Conservation (phyloP, 2,113 vertebrate genomes). For the Herpetotheres cachinnans region DNA sequence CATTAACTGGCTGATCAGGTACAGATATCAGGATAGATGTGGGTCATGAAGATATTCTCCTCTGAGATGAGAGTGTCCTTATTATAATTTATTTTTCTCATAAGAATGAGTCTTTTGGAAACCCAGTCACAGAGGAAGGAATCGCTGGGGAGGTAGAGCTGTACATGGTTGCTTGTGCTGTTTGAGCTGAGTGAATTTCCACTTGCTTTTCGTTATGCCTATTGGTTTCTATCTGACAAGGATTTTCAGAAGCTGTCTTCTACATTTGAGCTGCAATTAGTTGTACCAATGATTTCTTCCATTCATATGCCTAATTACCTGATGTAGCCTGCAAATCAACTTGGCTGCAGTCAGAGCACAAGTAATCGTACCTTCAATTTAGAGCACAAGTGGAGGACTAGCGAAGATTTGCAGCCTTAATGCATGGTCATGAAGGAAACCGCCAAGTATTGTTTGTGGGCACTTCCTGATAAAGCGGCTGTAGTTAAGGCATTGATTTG, state of each 20-base stretch:
- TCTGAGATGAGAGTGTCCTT: background rate
- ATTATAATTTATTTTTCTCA: background rate
- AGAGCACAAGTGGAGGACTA: background rate
- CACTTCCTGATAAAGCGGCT: background rate
- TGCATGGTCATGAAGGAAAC: background rate
- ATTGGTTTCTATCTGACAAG: accelerated
- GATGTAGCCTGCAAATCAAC: background rate
- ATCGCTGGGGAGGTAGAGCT: background rate
- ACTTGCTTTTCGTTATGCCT: background rate
- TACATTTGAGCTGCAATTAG: background rate
- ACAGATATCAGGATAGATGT: background rate
- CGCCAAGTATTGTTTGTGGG: background rate
- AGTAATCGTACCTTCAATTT: background rate
- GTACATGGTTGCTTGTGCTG: background rate
- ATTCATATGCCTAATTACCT: background rate
- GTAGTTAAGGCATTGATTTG: background rate
- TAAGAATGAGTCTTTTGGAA: background rate
- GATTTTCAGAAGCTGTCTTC: background rate
- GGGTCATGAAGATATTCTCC: background rate
- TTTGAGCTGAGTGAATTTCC: background rate
- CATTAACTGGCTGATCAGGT: background rate
- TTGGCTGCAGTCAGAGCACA: background rate
- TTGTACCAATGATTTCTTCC: background rate
- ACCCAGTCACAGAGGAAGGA: background rate
- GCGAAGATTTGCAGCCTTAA: background rate